Evolutionary conservation across 2,797 vertebrate genomes (phyloP), one percentile per base, ranked within the genome.

Genomic region (Margarornis squamiger): DNA sequence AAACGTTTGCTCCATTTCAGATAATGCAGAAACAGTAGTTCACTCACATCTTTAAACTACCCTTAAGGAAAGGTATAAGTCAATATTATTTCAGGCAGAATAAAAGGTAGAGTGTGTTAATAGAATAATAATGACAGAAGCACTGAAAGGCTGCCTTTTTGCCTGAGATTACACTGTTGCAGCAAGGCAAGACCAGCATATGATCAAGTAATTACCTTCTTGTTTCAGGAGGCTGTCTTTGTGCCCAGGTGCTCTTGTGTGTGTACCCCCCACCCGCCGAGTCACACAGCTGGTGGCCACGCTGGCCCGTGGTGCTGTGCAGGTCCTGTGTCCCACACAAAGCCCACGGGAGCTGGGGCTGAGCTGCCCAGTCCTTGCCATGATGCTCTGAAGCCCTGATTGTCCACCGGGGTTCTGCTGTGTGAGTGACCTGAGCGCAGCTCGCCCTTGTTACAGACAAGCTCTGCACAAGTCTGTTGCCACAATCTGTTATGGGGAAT

Each of bases 21-120:
- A 14, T 86, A 36, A 57, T 51, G 41, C 61, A 65, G 72, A 68
- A 68, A 43, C 43, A 75, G 84, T 58, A 36, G 46, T 17, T 90
- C 46, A 6, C 49, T 77, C 5, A 0, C 61, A 58, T 43, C 90
- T 52, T 66, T 39, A 39, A 76, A 23, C 62, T 49, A 54, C 46
- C 90, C 85, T 91, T 32, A 86, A 90, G 93, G 92, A 72, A 78
- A 90, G 41, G 49, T 74, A 2, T n/a, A 76, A 88, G 62, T 95
- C 91, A 68, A 52, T 95, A 68, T 91, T 90, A 80, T 72, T 90
- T 77, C 76, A 90, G 70, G 76, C 43, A 75, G 65, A 71, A 84
- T 48, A 86, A 88, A 91, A 94, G 54, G 57, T 9, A 22, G 68
- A 54, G 54, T 62, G 45, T 72, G 45, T 74, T 91, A 88, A 78